Base-by-base conservation (phyloP, 1,140 invertebrate genomes). In the Tigriopus japonicus region DNA sequence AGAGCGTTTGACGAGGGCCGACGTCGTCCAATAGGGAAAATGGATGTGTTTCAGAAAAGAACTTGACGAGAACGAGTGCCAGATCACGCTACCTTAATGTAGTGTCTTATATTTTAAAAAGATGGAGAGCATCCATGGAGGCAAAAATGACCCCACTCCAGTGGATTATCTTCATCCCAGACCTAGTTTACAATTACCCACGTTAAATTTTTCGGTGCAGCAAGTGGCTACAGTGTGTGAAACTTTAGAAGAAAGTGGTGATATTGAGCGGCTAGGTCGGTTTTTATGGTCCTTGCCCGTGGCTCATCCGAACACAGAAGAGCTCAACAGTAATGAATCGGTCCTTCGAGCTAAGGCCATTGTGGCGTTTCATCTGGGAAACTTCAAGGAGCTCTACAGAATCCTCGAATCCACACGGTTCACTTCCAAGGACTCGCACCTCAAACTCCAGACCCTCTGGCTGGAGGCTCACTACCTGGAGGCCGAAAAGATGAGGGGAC, bases 221-320 rank as follows among this genome's bases (percentile, higher is more conserved):
- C 93, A 98, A 75, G 90, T 98, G 59, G 89, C 93, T 12, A 89
- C 93, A 67, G 93, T 97, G 6, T 98, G 95, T 75, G 93, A 98
- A 71, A 95, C 91, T 13, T 77, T 98, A n/a, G 95, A 99, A 71
- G 94, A 98, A 69, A 87, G 84, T 68, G 92, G 92, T 9, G 93
- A 98, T 74, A 92, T 98, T 67, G 94, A 98, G 70, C 75, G 93
- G 49, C 77, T 99, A 49, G 90, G 88, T 1, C 76, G 91, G 49
- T 98, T 98, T 75, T 79, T 98, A 17, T 98, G 92, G 92, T 95
- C 91, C 14, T 75, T 98, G 51, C 89, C 88, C 1, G 84, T 94
- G 42, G 83, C 89, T 0, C 86, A 92, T 73, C 87, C 88, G 0
- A 91, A 93, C 70, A 87, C 92, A 65, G 60, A 65, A 59, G 65